phyloP scores from a whole-genome alignment of 1,140 invertebrate species.

The Dinoponera quadriceps region DNA sequence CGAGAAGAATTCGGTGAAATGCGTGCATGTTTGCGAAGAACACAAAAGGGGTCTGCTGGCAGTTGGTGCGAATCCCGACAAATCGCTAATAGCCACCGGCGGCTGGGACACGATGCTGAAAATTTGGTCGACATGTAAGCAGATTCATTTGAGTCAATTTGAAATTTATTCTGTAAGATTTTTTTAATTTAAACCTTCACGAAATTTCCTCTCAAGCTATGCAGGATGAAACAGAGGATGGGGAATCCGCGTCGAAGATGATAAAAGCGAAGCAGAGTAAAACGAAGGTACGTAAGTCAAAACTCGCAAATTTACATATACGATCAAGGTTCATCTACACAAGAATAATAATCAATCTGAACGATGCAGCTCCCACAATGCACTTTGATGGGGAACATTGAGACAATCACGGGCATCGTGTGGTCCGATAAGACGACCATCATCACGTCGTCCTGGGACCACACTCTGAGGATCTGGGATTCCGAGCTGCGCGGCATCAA shows the following conservation, averaged over 20 bases:
- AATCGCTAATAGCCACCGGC: constrained; percentile 93
- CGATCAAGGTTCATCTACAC: constrained; percentile 3
- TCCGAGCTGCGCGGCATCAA: constrained; percentile 93
- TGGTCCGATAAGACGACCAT: constrained; percentile 93
- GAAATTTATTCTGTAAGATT: not conserved
- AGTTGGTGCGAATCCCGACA: constrained; percentile 90
- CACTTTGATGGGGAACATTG: constrained; percentile 96
- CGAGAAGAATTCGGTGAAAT: constrained; percentile 91
- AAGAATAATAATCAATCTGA: constrained; percentile 18
- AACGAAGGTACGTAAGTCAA: constrained; percentile 76
- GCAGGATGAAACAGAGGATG: constrained; percentile 81
- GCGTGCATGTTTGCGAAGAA: constrained; percentile 92
- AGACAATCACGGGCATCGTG: constrained; percentile 93
- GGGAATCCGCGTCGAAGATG: constrained; percentile 85
- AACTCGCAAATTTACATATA: constrained; percentile 25
- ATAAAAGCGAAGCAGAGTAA: constrained; percentile 81
- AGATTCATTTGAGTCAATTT: not conserved
- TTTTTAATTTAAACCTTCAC: constrained; percentile 9
- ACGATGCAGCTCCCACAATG: constrained; percentile 90
- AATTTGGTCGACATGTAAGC: constrained; percentile 91
- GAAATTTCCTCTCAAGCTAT: constrained; percentile 71
- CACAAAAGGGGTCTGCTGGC: constrained; percentile 96
- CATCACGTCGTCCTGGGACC: constrained; percentile 97
- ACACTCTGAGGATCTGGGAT: constrained; percentile 98
- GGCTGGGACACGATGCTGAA: constrained; percentile 95